Evolutionary conservation across 2,113 vertebrate species (phyloP).

Genomic region (Chamaea fasciata): DNA sequence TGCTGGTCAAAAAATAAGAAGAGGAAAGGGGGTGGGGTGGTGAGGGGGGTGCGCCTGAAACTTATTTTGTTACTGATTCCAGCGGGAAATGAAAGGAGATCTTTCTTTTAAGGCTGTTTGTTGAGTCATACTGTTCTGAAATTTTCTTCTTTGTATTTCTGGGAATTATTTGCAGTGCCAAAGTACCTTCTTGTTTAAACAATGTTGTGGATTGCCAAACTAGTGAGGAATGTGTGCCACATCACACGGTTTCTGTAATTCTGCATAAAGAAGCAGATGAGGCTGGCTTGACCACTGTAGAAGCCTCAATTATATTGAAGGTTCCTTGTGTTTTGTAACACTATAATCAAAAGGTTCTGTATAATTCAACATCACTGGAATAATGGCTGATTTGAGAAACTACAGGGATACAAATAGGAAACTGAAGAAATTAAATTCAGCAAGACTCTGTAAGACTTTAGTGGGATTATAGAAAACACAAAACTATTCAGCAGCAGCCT

Average conservation of each 20-base stretch:
- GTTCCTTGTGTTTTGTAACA: neutral
- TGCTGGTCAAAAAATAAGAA: neutral
- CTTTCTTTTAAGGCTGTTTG: neutral
- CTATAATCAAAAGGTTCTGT: slow-evolving; percentile 21
- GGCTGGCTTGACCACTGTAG: neutral
- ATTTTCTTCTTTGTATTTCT: slow-evolving; percentile 30
- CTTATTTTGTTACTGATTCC: slow-evolving; percentile 23
- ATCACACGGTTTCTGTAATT: neutral
- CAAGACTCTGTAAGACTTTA: neutral
- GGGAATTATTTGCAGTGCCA: slow-evolving; percentile 21
- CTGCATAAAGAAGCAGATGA: neutral
- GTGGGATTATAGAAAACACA: neutral
- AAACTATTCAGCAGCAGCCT: neutral
- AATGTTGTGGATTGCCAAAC: slow-evolving; percentile 1
- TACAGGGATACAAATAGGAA: neutral
- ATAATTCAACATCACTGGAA: slow-evolving; percentile 27
- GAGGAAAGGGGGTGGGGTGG: accelerated
- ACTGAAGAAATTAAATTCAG: slow-evolving; percentile 17
- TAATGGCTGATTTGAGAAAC: neutral
- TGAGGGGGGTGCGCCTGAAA: neutral
- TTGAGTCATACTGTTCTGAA: slow-evolving; percentile 34
- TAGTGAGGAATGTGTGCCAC: neutral
- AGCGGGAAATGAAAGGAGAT: slow-evolving; percentile 22
- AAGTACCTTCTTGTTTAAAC: slow-evolving; percentile 30
- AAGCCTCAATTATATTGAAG: neutral